Percentiles rank a stretch among this genome's conserved stretches.
phyloP scores from a whole-genome alignment of 1,140 invertebrate genomes.

The Camponotus pennsylvanicus region DNA sequence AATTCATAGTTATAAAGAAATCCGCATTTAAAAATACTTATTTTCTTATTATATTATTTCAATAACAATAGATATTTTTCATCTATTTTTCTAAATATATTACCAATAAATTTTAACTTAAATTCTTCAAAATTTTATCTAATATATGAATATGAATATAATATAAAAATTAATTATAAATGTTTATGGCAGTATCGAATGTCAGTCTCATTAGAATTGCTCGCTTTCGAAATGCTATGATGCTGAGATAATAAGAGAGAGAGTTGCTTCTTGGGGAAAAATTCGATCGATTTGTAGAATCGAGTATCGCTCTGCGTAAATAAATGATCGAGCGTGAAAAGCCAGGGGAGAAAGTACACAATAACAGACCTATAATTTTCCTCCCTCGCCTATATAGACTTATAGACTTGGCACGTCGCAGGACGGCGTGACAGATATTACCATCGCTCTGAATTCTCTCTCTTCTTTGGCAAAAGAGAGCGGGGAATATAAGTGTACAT shows the following conservation, averaged over 20 bases:
- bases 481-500: conserved; percentile 23
- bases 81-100: background rate
- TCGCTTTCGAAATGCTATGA: background rate
- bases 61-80: background rate
- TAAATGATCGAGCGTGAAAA: conserved; percentile 69
- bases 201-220: conserved; percentile 22
- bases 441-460: background rate
- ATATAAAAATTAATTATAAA: background rate
- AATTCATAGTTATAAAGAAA: background rate
- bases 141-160: background rate
- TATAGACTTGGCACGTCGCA: conserved; percentile 25
- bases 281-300: conserved; percentile 40
- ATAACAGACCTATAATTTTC: conserved; percentile 68
- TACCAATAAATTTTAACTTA: background rate
- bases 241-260: conserved; percentile 29
- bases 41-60: background rate
- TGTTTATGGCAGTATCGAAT: background rate
- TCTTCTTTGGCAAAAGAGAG: background rate
- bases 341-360: conserved; percentile 63
- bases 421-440: conserved; percentile 44
- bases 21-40: background rate
- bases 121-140: background rate
- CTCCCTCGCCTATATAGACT: conserved; percentile 29
- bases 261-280: background rate
- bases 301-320: conserved; percentile 65